These are phyloP conservation scores for Varanus salvator DNA, from an alignment of 2,113 vertebrate species.

Conservation along the genomic window DNA sequence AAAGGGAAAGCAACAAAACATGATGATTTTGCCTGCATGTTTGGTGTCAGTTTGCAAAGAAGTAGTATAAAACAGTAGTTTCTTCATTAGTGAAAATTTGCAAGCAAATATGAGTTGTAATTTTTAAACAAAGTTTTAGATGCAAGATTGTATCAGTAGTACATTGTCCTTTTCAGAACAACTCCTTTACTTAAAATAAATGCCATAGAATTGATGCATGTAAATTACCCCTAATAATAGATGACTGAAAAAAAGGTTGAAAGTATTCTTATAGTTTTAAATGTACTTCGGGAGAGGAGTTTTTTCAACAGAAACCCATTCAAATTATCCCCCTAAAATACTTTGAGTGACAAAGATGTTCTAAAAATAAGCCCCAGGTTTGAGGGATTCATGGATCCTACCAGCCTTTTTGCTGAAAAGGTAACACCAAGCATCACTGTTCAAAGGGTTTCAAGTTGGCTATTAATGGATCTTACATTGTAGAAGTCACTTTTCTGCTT, in stretches of 20 bases:
- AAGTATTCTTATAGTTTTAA: neutral
- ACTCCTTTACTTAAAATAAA: conserved; percentile 23
- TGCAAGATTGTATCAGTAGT: neutral
- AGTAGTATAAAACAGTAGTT: conserved; percentile 43
- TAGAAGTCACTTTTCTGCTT: neutral
- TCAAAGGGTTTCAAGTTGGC: neutral
- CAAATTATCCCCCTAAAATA: too few relatives aligned
- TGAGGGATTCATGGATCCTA: neutral
- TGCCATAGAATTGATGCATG: neutral
- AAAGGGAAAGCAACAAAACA: conserved; percentile 56
- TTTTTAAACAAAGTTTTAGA: conserved; percentile 52
- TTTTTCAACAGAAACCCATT: neutral
- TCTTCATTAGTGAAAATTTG: conserved; percentile 64
- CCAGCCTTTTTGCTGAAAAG: neutral
- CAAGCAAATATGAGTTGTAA: conserved; percentile 47
- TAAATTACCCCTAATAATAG: neutral
- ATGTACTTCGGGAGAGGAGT: neutral
- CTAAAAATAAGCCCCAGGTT: neutral
- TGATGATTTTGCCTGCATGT: conserved; percentile 53
- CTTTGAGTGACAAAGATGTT: neutral
- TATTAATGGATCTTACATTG: neutral
- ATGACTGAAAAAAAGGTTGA: neutral
- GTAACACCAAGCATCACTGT: neutral
- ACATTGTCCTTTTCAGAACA: conserved; percentile 29
- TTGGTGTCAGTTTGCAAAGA: conserved; percentile 41